Evolutionary conservation across 1,140 invertebrate genomes (phyloP).

Genomic region (Heterodera carotae): DNA sequence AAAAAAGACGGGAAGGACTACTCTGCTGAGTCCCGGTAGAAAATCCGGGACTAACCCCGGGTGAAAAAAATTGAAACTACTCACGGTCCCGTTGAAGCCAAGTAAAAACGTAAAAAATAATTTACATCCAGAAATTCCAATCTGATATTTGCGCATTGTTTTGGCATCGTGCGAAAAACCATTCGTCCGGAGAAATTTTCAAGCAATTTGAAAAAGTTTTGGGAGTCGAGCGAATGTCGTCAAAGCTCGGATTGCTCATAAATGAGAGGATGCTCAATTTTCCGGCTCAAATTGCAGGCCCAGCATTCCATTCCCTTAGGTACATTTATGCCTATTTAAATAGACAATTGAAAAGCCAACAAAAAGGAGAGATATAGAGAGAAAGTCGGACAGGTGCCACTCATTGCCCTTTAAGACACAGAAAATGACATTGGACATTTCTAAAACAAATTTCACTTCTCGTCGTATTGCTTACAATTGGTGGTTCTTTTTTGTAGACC

Average conservation of each 20-base stretch:
- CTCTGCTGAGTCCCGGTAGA: too few relatives aligned
- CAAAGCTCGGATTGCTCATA: conserved; percentile 36
- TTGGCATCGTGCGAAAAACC: conserved; percentile 43
- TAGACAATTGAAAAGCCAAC: neutral
- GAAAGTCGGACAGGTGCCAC: too few relatives aligned
- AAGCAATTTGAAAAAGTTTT: conserved; percentile 39
- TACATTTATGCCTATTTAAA: neutral
- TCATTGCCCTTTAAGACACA: too few relatives aligned
- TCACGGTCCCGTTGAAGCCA: too few relatives aligned
- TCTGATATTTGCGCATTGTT: conserved; percentile 39
- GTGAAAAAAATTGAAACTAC: too few relatives aligned
- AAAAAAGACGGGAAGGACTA: too few relatives aligned
- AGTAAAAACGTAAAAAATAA: neutral
- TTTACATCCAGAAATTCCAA: conserved; percentile 38
- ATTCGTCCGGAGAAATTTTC: conserved; percentile 30
- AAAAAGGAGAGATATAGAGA: too few relatives aligned
- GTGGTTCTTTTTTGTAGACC: too few relatives aligned
- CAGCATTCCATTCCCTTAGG: conserved; percentile 41
- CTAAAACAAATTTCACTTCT: too few relatives aligned
- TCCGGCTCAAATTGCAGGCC: conserved; percentile 53
- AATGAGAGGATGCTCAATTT: conserved; percentile 55
- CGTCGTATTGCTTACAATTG: too few relatives aligned
- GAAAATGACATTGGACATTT: too few relatives aligned
- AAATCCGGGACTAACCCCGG: too few relatives aligned
- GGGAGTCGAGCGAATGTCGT: conserved; percentile 6